phyloP scores from a whole-genome alignment of 1,140 invertebrate species.

The Brachionus rotundiformis region DNA sequence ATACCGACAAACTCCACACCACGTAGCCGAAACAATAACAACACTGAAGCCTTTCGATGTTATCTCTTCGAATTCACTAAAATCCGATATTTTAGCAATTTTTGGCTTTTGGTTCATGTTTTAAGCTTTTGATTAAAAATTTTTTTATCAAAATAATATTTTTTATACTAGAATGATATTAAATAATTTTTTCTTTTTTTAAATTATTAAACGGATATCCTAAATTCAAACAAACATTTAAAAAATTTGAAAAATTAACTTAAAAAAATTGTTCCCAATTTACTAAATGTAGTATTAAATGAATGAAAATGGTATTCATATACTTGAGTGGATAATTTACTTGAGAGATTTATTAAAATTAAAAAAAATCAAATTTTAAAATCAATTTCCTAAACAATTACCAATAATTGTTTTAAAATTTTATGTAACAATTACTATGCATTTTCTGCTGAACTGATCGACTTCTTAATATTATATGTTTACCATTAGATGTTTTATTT shows the following conservation, averaged over 20 bases:
- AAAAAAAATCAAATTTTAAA: not conserved
- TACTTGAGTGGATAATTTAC: not conserved
- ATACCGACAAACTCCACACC: slow-evolving; percentile 5
- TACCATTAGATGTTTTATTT: too few relatives aligned
- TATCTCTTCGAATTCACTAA: not conserved
- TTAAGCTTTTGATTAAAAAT: not conserved
- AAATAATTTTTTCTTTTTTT: not conserved
- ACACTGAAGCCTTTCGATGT: not conserved
- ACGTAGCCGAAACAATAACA: slow-evolving; percentile 14
- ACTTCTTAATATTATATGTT: not conserved
- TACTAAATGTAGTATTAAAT: not conserved
- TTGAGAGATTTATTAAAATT: not conserved
- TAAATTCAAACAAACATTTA: too few relatives aligned
- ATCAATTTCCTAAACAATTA: not conserved
- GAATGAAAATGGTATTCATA: not conserved
- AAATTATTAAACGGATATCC: too few relatives aligned
- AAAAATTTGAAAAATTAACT: too few relatives aligned
- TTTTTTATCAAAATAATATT: not conserved
- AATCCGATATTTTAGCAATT: not conserved
- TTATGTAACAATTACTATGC: not conserved
- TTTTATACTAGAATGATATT: not conserved
- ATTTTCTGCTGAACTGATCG: not conserved
- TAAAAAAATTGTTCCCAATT: not conserved
- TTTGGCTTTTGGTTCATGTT: not conserved
- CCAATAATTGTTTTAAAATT: not conserved